Percentiles rank a stretch among this genome's conserved stretches.
These are phyloP conservation scores for Nettapus auritus DNA, from an alignment of 2,113 vertebrate species.

Conservation along the genomic window DNA sequence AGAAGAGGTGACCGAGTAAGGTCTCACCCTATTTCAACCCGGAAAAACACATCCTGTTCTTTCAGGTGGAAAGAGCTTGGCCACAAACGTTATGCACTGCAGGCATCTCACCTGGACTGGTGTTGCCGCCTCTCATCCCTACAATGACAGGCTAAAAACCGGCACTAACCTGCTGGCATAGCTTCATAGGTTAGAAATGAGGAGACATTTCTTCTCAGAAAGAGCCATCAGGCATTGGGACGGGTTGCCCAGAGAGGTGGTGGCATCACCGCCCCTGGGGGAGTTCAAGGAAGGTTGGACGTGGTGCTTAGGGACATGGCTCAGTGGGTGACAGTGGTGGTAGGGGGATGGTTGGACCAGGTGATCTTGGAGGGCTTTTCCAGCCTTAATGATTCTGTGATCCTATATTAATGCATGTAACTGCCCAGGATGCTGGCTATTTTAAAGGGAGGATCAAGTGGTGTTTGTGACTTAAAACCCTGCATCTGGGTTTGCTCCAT, in stretches of 20 bases:
- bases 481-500: background rate
- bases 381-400: too few relatives aligned
- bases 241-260: too few relatives aligned
- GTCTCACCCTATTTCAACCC: background rate
- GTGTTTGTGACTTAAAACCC: background rate
- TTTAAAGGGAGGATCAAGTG: background rate
- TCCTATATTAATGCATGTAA: background rate
- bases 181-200: too few relatives aligned
- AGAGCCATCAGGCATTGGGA: too few relatives aligned
- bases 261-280: too few relatives aligned
- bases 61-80: background rate
- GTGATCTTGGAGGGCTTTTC: too few relatives aligned
- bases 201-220: too few relatives aligned
- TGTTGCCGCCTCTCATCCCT: background rate
- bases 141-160: accelerated
- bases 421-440: accelerated
- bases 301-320: too few relatives aligned
- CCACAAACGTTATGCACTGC: background rate
- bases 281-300: too few relatives aligned
- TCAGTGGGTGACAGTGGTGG: too few relatives aligned
- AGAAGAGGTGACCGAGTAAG: background rate
- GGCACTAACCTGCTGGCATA: background rate
- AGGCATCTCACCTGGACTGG: background rate
- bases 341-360: too few relatives aligned
- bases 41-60: conserved; percentile 29